Evolutionary conservation across 2,797 vertebrate genomes (phyloP), one percentile per base, ranked within the genome.

Genomic region (Lophius americanus): DNA sequence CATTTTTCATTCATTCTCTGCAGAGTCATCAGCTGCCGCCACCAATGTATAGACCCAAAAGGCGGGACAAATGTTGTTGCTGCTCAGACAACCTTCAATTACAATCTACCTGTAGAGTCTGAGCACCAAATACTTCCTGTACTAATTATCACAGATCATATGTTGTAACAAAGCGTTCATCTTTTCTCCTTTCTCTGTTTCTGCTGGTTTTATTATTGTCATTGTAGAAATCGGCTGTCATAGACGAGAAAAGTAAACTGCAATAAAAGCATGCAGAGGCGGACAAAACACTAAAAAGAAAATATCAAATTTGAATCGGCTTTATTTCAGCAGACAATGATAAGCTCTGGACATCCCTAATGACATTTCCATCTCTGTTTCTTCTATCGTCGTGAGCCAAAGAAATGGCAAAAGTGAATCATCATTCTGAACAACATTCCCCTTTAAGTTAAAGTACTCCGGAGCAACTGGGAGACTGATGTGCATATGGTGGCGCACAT

Each of bases 401-500:
- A 53, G 37, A 56, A 52, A 52, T 53, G n/a, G 37, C 47, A 57
- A 7, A 51, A 48, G 8, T 57, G 47, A 68, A n/a, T 62, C 2
- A 55, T 51, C 5, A 51, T 62, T 36, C 11, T 44, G 43, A 44
- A 44, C 4, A 44, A 44, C 10, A 44, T 10, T 44, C 23, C 23
- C 23, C 23, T 23, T 23, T 23, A 46, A 12, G 44, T 46, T 10
- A n/a, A 66, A 36, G 37, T 47, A 13, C 6, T 52, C 69, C 64
- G 51, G 42, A 86, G 51, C 46, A 71, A 32, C 14, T 58, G 1
- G 33, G 61, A 36, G 23, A 41, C 43, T 39, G 36, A 36, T 66
- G 49, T 64, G 32, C 42, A 41, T 64, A 10, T 61, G 62, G 51
- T 9, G 75, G 36, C 14, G 63, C 51, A 65, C 53, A 56, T 51